Evolutionary conservation across 2,113 vertebrate species (phyloP), one percentile per base, ranked within the genome.

Genomic region (Notiomystis cincta): DNA sequence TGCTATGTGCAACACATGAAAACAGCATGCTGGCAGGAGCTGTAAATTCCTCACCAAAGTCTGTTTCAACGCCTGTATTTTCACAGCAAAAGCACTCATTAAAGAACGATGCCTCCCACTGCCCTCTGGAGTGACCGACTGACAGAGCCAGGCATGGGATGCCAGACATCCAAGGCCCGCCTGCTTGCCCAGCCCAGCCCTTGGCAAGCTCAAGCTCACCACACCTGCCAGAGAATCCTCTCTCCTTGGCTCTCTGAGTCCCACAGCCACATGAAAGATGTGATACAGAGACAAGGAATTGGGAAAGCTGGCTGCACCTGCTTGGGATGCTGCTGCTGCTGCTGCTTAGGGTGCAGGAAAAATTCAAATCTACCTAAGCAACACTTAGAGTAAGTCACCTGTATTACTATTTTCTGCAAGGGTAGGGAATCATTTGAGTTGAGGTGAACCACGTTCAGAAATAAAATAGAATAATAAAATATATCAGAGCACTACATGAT

Each of bases 391-490:
- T 13, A 87, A 84, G 23, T 45, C 48, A 75, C 35, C 53, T 54
- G 23, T 37, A 53, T n/a, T 50, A 82, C 42, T 58, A n/a, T 60
- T 73, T 91, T 58, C 90, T 83, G 48, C 18, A 80, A 60, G 50
- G 62, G 30, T 62, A 54, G 38, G 45, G 75, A 87, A 93, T 58
- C 33, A 21, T 77, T 69, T 88, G 30, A 56, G 33, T 50, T 64
- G 48, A 87, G 60, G 69, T 82, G 77, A 95, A 53, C 25, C 19
- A 37, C 40, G 50, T 54, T 81, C 60, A 75, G 86, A 96, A 96
- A 95, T 90, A 84, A 90, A 92, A 84, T 6, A 48, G 66, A 90
- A 75, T 91, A 75, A 67, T 66, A 83, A 93, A 96, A 92, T n/a
- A 48, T 7, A 86, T 70, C 67, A 75, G 76, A 94, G 86, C 3